These are phyloP conservation scores for Hepsetus odoe DNA, from an alignment of 2,113 vertebrate genomes.

Conservation along the genomic window DNA sequence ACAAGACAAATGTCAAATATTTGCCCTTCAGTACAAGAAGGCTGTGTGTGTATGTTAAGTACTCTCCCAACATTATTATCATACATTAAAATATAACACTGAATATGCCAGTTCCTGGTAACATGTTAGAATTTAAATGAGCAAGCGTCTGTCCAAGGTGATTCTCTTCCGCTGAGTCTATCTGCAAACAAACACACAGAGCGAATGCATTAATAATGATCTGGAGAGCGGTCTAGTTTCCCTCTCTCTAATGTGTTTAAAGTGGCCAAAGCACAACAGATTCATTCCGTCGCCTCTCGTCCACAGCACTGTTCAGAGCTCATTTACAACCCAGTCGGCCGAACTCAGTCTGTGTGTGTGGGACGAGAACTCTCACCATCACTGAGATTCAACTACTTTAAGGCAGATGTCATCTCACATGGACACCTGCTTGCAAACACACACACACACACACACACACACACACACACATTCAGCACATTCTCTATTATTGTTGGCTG, in stretches of 20 bases:
- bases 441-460: background rate
- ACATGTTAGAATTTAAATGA: constrained; percentile 29
- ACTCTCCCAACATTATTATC: constrained; percentile 17
- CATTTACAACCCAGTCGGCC: constrained; percentile 28
- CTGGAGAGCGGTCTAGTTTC: background rate
- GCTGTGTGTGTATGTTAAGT: background rate
- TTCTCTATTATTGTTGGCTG: no score
- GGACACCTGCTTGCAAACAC: background rate
- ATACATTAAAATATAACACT: constrained; percentile 5
- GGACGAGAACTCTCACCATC: constrained; percentile 32
- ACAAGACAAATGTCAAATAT: no score
- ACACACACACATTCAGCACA: constrained; percentile 20
- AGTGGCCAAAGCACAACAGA: background rate
- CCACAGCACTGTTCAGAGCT: constrained; percentile 39
- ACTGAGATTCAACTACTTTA: constrained; percentile 22
- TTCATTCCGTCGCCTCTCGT: constrained; percentile 18
- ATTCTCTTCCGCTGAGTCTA: background rate
- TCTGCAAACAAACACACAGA: background rate
- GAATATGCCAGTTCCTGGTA: constrained; percentile 3
- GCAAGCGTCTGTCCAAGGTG: constrained; percentile 2
- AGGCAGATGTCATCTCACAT: constrained; percentile 1
- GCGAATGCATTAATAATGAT: background rate
- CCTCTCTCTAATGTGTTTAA: background rate
- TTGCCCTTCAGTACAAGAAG: no score
- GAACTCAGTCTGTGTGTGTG: constrained; percentile 23